Base-by-base conservation (phyloP, 2,888 invertebrate genomes). In the Sthenelais limicola region DNA sequence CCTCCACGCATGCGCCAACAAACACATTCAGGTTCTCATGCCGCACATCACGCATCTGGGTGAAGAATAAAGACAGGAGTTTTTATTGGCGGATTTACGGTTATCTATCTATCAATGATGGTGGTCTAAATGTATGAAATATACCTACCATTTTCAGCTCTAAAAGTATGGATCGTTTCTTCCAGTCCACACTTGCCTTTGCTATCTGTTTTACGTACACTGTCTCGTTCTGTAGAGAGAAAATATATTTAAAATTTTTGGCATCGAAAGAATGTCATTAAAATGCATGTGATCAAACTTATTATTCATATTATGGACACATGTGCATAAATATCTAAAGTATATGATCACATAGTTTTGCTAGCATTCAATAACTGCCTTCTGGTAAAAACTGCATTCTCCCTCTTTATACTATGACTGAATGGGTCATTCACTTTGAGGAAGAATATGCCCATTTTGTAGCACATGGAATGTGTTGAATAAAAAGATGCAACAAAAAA, bases 1-100 rank as follows among this genome's bases (percentile, higher is more conserved):
- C 21, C 18, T 38, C 69, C 35, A 69, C 69, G 24, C 69, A 69
- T 28, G 69, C 69, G 7, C 69, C 69, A 26, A 69, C 43, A 30
- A 69, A 69, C 18, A 30, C 49, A 15, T 51, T 54, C 28, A 69
- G 4, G 24, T 69, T 69, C 33, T 69, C 69, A n/a, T 69, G 69
- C 5, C 52, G 49, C 30, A 69, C 18, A 30, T 69, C 69, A 35
- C 54, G 51, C 3, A 48, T 43, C 69, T 69, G 35, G 12, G 26
- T 24, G 52, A 52, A 30, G 30, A 3, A 2, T 2, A 21, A 58
- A 18, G 28, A 33, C 21, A 58, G 52, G 26, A 26, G 43, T 43
- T 43, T 43, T 12, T 9, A 43, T 12, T 43, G 18, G 43, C 18
- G n/a, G n/a, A n/a, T n/a, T n/a, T n/a, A n/a, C n/a, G n/a, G n/a